Base-by-base conservation (phyloP, 1,140 invertebrate genomes). In the Zophobas atratus region DNA sequence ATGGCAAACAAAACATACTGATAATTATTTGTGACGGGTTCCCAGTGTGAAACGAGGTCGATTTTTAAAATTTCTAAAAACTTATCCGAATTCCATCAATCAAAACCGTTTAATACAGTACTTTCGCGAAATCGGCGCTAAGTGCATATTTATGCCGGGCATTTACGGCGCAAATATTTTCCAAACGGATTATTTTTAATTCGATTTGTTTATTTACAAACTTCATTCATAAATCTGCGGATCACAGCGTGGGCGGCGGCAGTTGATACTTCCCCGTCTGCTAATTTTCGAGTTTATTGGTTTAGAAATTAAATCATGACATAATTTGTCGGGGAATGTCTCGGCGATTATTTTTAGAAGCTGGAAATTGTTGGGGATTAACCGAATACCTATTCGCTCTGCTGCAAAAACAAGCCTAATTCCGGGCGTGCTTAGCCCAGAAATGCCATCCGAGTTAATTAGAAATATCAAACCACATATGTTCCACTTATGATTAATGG, bases 171-270 rank as follows among this genome's bases (percentile, higher is more conserved):
- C 60, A 43, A 67, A 67, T 67, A 67, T 41, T 67, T 67, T 67
- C 43, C 20, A 60, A 60, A 8, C 34, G 20, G 33, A 51, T 34
- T 60, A 60, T 60, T 60, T 60, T 60, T 60, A 60, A 60, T 38
- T 51, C 49, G n/a, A 20, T 51, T 20, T 51, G 49, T 51, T 51
- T 51, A 51, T 60, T 60, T 60, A 60, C 49, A 60, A 60, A 60
- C 56, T 60, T 60, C 56, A 60, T 67, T 41, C 60, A 67, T 67
- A 67, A 67, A 67, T 67, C n/a, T 43, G 4, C 20, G n/a, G 6
- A 57, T 2, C 55, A 57, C 2, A 20, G 33, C 35, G 49, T 51
- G 38, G 56, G 56, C 38, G 56, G 34, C 8, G 36, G 6, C 34
- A 36, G 34, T 60, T 60, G 34, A 1, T 60, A 67, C 20, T 43